phyloP scores from a whole-genome alignment of 1,140 invertebrate species.

The Pseudobourletiella spinata region DNA sequence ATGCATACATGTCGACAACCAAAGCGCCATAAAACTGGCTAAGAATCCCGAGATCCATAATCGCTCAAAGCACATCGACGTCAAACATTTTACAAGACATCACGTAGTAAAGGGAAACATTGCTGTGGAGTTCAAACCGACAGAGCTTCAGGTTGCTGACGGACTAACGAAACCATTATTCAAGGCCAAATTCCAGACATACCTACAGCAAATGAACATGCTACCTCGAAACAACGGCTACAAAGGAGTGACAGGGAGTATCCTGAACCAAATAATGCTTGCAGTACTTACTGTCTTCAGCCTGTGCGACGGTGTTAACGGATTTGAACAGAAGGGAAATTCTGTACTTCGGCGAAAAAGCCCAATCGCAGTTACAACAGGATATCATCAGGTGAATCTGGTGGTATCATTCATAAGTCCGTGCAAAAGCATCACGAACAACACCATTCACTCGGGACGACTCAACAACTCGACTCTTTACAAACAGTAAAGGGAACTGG shows the following conservation, averaged over 20 bases:
- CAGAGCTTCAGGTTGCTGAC: slow-evolving; percentile 16
- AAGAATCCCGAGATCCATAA: slow-evolving; percentile 35
- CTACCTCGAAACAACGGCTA: too few relatives aligned
- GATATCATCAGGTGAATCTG: background rate
- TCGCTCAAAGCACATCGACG: slow-evolving; percentile 36
- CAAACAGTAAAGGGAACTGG: background rate
- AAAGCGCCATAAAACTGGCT: slow-evolving; percentile 33
- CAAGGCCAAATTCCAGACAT: slow-evolving; percentile 18
- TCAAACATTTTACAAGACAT: background rate
- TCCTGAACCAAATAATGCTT: background rate
- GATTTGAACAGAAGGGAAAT: background rate
- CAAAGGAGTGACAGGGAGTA: background rate
- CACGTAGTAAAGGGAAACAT: slow-evolving; percentile 1
- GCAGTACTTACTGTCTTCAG: background rate
- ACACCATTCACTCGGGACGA: background rate
- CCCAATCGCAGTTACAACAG: background rate
- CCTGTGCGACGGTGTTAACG: background rate
- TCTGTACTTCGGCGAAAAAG: slow-evolving; percentile 1
- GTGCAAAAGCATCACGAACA: slow-evolving; percentile 7
- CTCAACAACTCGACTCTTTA: too few relatives aligned
- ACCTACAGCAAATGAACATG: background rate
- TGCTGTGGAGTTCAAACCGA: background rate
- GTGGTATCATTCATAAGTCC: slow-evolving; percentile 12
- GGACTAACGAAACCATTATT: background rate
- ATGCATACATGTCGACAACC: slow-evolving; percentile 26